These are phyloP conservation scores for Pelusios castaneus DNA, from an alignment of 2,113 vertebrate genomes.

Conservation along the genomic window DNA sequence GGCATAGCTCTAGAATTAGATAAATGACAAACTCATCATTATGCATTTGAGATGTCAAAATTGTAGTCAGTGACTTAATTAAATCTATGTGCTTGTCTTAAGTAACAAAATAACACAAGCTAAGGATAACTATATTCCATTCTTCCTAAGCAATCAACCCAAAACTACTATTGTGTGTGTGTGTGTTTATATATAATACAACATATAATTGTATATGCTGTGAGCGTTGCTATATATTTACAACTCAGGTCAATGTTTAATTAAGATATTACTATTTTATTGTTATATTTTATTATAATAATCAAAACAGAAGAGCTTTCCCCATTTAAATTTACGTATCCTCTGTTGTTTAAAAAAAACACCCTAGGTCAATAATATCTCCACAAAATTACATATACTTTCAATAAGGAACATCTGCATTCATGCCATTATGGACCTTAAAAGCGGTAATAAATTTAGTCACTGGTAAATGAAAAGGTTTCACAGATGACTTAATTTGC, in stretches of 20 bases:
- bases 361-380: neutral
- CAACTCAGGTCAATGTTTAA: neutral
- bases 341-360: neutral
- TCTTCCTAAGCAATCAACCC: neutral
- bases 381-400: neutral
- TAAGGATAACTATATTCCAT: neutral
- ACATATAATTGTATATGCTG: neutral
- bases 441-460: constrained; percentile 62
- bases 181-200: neutral
- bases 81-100: neutral
- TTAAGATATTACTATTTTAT: neutral
- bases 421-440: constrained; percentile 12
- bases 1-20: neutral
- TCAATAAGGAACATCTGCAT: constrained; percentile 29
- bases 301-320: neutral
- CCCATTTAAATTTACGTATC: neutral
- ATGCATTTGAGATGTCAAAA: neutral
- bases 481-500: constrained; percentile 88
- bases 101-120: neutral
- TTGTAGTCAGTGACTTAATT: neutral
- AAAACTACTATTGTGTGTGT: neutral
- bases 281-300: neutral
- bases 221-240: neutral
- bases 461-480: constrained; percentile 66
- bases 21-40: neutral